Conservation (phyloP, 2,888 invertebrate species). For the Adela reaumurella region DNA sequence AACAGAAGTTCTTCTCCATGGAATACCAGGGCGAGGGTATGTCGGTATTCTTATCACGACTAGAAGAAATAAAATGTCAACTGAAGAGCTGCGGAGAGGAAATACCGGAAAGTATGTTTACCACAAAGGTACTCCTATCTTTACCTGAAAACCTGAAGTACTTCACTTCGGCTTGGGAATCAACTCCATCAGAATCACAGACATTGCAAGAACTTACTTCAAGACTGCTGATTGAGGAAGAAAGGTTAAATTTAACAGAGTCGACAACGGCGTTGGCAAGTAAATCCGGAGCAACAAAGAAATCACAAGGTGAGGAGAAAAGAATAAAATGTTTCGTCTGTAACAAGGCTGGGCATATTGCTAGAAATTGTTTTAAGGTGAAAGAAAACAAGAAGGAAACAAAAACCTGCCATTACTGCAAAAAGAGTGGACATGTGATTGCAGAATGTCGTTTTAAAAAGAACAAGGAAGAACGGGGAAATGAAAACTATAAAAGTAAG, state of each 20-base stretch:
- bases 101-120: not conserved
- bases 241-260: not conserved
- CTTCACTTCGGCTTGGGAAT: not conserved
- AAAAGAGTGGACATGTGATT: conserved; percentile 10
- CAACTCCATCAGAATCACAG: not conserved
- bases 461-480: conserved; percentile 2
- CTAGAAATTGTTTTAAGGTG: not conserved
- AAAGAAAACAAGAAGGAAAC: not conserved
- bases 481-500: not conserved
- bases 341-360: not conserved
- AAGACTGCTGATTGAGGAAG: not conserved
- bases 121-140: not conserved
- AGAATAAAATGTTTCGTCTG: not conserved
- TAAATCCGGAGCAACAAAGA: not conserved
- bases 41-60: not conserved
- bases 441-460: conserved; percentile 5
- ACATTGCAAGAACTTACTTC: not conserved
- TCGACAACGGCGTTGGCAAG: not conserved
- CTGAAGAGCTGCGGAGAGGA: not conserved
- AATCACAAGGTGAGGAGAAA: not conserved
- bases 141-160: not conserved
- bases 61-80: not conserved
- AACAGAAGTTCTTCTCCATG: not conserved
- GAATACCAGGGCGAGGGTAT: not conserved
- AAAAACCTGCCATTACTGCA: conserved; percentile 6